Percentiles rank a stretch among this genome's conserved stretches.
phyloP scores from a whole-genome alignment of 2,113 vertebrate species.

The Triplophysa siluroides region DNA sequence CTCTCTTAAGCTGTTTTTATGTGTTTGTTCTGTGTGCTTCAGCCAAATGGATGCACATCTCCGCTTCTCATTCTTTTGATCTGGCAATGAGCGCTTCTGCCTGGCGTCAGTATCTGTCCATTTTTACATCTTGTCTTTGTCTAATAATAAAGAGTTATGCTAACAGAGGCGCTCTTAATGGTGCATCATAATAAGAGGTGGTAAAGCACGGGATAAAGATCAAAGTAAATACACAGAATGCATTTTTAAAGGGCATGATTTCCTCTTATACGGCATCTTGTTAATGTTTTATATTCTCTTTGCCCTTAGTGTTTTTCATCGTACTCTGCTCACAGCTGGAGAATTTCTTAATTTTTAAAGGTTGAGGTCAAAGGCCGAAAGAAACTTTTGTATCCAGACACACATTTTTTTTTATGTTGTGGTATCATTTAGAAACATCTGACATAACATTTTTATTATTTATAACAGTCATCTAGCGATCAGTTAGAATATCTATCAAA shows the following conservation, averaged over 20 bases:
- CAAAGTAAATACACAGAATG: constrained; percentile 12
- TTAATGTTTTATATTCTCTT: constrained; percentile 2
- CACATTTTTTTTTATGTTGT: neutral
- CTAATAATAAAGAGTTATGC: constrained; percentile 29
- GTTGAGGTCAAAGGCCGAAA: neutral
- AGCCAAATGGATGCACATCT: constrained; percentile 34
- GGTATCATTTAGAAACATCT: neutral
- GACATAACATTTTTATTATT: neutral
- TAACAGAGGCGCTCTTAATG: constrained; percentile 6
- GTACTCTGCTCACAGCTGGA: neutral
- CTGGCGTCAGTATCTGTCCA: constrained; percentile 21
- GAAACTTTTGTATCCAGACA: neutral
- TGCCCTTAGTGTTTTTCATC: neutral
- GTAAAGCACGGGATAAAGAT: constrained; percentile 5
- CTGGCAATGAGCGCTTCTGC: constrained; percentile 21
- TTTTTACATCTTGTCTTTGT: constrained; percentile 29
- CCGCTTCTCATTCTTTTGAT: constrained; percentile 13
- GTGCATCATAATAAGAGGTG: constrained; percentile 8
- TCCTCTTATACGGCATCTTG: neutral
- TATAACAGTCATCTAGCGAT: neutral
- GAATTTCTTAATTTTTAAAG: neutral
- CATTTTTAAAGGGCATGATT: neutral
- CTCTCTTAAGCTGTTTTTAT: constrained; percentile 1
- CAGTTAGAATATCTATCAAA: neutral
- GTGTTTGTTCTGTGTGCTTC: constrained; percentile 17